Base-by-base conservation (phyloP, 2,113 vertebrate genomes). In the Pseudorhombus dupliciocellatus region DNA sequence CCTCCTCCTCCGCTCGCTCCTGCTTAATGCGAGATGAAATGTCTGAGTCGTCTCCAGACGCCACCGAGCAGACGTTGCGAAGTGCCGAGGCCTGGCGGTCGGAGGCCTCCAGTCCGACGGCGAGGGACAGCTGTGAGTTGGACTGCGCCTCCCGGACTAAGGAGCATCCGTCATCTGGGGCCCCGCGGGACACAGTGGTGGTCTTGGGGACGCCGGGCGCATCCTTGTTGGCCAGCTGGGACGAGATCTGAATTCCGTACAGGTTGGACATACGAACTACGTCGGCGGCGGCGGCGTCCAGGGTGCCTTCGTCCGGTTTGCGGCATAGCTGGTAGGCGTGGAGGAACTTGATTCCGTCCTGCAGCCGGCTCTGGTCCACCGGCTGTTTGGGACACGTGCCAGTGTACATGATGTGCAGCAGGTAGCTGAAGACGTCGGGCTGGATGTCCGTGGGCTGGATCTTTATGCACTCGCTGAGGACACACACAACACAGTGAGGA, bases 371-470 rank as follows among this genome's bases (percentile, higher is more conserved):
- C 64, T 94, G 96, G 85, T 96, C 97, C 87, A 99, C 96, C 0
- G 91, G 92, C 89, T 99, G 98, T 71, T 97, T 96, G 8, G 97
- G 97, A 67, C 96, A 95, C 74, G 94, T 94, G 30, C 98, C 98
- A 0, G 96, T 99, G 88, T 99, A 99, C 98, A 99, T 99, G 83
- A 99, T 95, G 88, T 99, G 97, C 54, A 99, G 88, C 91, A 99
- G 92, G 89, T 98, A 99, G 92, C 98, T 99, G 91, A 99, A 99
- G 83, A 99, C 95, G 69, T 99, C 97, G 0, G 98, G 98, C 80
- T 99, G 98, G 89, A 99, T 99, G 91, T 99, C 98, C 1, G 95
- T 93, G 62, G 98, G 97, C 87, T 99, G 97, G 86, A 99, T 97
- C 94, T 99, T 99, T 89, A 99, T 98, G 83, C 97, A 99, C 80